phyloP scores from a whole-genome alignment of 2,113 vertebrate genomes.

The Ciconia stormi region DNA sequence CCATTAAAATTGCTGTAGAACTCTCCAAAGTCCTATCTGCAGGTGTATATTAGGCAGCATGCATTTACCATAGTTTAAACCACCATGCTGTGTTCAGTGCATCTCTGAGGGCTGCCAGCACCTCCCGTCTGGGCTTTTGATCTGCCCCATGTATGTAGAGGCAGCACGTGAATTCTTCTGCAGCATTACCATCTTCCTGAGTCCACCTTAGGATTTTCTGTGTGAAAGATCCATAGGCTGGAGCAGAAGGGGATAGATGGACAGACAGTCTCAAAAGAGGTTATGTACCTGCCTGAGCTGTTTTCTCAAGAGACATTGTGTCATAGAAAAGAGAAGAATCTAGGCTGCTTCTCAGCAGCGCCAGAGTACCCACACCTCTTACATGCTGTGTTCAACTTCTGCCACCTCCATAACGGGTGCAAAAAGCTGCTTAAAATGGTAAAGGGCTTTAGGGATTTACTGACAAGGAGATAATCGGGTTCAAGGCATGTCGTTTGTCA shows the following conservation, averaged over 20 bases:
- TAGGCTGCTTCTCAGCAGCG: neutral
- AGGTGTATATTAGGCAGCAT: neutral
- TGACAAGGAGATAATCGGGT: neutral
- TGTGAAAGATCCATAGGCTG: neutral
- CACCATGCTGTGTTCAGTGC: neutral
- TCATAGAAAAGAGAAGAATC: neutral
- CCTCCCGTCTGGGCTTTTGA: neutral
- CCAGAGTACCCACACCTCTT: neutral
- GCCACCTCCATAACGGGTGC: neutral
- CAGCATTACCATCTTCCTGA: neutral
- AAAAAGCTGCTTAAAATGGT: constrained; percentile 6
- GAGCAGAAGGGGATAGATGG: neutral
- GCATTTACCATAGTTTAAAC: neutral
- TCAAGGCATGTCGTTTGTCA: neutral
- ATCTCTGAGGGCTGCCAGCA: neutral
- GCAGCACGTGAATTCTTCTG: neutral
- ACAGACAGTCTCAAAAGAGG: neutral
- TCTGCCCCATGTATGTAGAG: neutral
- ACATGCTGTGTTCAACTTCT: neutral
- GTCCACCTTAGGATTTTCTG: neutral
- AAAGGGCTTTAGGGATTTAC: neutral
- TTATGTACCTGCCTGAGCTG: neutral
- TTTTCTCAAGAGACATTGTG: neutral
- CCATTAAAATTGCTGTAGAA: neutral
- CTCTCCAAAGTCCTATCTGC: neutral